phyloP scores from a whole-genome alignment of 64 coral and sea anemone species.

The Dendronephthya gigantea region DNA sequence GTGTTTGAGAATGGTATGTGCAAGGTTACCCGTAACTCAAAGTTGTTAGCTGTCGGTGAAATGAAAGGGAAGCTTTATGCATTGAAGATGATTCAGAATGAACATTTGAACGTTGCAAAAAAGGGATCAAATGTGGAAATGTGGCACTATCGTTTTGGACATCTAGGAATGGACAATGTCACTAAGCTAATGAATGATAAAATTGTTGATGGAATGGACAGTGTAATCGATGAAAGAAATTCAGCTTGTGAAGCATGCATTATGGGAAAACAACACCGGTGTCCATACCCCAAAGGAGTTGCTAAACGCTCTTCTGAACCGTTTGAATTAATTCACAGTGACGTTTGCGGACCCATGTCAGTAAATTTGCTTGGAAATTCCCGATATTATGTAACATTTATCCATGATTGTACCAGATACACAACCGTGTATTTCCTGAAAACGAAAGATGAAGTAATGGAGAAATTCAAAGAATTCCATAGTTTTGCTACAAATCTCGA shows the following conservation, averaged over 20 bases:
- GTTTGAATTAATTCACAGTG: no score
- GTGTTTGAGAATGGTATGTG: constrained; percentile 44
- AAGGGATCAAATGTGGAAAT: constrained; percentile 24
- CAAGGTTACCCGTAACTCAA: constrained; percentile 40
- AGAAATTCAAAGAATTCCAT: neutral
- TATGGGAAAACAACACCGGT: constrained; percentile 29
- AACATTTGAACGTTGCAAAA: constrained; percentile 43
- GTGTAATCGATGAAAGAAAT: neutral
- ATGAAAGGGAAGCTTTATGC: constrained; percentile 48
- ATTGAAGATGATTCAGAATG: constrained; percentile 46
- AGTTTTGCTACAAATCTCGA: neutral
- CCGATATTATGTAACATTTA: neutral
- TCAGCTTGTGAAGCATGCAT: constrained; percentile 15
- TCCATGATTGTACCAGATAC: neutral
- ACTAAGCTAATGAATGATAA: constrained; percentile 35
- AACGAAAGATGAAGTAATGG: neutral
- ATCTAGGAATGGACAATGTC: constrained; percentile 20
- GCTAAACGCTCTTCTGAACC: constrained; percentile 54
- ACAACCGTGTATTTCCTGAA: neutral
- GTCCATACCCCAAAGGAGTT: constrained; percentile 43
- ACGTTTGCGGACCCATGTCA: neutral
- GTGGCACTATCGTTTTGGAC: constrained; percentile 27
- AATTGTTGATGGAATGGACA: constrained; percentile 15
- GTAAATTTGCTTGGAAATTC: neutral
- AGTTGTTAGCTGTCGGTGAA: constrained; percentile 53